Evolutionary conservation across 2,888 invertebrate species (phyloP), one percentile per base, ranked within the genome.

Genomic region (Pilophorus perplexus): DNA sequence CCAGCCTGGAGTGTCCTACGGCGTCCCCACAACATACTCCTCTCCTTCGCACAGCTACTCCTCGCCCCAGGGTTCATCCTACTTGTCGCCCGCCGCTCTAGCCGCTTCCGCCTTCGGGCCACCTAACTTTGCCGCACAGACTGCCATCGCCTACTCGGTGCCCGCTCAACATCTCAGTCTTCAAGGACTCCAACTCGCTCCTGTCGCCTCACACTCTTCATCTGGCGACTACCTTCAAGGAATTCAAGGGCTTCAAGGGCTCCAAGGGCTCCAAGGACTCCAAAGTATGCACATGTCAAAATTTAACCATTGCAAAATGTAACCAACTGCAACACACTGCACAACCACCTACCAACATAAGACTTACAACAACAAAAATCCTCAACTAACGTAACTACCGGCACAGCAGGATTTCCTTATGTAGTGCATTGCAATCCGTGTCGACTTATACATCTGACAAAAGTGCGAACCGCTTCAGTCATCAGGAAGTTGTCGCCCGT

Each of bases 71-170:
- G 18, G 20, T 18, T n/a, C 42, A 5, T 44, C 66, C 33, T 54
- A 37, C 16, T 14, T 28, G 6, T 8, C 64, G 0, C 23, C 48
- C 3, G 14, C n/a, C 1, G 10, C 23, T 50, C 48, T 50, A 6
- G 48, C 48, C 1, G 33, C 18, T 8, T 6, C 23, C n/a, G 20
- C 23, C 14, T 25, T 23, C 4, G 46, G 23, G 1, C 66, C 55
- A 2, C 14, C 57, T 0, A 42, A 16, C 33, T 66, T 57, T 38
- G 57, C 20, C 10, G 57, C 57, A 2, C 66, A 54, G 22, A 25
- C 50, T 3, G 54, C 54, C 37, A 18, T 54, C 18, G 54, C 54
- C 10, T 54, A 54, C 54, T 28, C 54, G 18, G 16, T 54, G 18
- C 54, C 33, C 1, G 28, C 65, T 3, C 38, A 52, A 22, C 54